phyloP scores from a whole-genome alignment of 2,888 invertebrate genomes.

The Xanthorhoe spadicearia region DNA sequence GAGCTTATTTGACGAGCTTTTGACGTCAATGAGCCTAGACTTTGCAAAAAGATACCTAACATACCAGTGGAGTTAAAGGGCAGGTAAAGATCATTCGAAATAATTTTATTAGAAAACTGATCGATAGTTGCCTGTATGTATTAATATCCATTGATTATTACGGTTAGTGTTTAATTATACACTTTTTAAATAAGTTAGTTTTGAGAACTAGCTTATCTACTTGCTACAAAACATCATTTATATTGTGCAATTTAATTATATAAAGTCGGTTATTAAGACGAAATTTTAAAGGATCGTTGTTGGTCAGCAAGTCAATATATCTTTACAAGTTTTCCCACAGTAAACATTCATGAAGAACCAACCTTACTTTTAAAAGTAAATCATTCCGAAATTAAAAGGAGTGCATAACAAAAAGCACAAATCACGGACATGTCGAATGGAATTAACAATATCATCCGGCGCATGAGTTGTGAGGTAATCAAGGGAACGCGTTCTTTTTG shows the following conservation, averaged over 20 bases:
- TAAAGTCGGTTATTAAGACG: too few relatives aligned
- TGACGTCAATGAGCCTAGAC: neutral
- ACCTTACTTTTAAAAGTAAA: slow-evolving; percentile 22
- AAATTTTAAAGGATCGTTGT: neutral
- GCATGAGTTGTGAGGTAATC: slow-evolving; percentile 68
- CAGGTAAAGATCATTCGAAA: too few relatives aligned
- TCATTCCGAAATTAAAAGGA: slow-evolving; percentile 37
- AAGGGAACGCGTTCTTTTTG: slow-evolving; percentile 67
- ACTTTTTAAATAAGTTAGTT: too few relatives aligned
- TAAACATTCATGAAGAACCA: neutral
- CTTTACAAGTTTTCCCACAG: neutral
- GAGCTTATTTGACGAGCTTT: slow-evolving; percentile 1
- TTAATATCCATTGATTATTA: too few relatives aligned
- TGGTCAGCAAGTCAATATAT: neutral
- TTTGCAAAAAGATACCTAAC: neutral
- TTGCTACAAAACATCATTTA: too few relatives aligned
- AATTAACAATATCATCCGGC: slow-evolving; percentile 66
- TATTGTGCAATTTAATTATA: too few relatives aligned
- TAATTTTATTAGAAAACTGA: too few relatives aligned
- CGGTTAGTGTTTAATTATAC: too few relatives aligned
- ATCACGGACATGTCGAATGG: slow-evolving; percentile 60
- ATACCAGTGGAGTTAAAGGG: neutral
- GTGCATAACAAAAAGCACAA: slow-evolving; percentile 46
- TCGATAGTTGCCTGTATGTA: too few relatives aligned
- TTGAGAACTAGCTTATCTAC: too few relatives aligned